Evolutionary conservation across 2,888 invertebrate species (phyloP), one percentile per base, ranked within the genome.

Genomic region (Helleia helle): DNA sequence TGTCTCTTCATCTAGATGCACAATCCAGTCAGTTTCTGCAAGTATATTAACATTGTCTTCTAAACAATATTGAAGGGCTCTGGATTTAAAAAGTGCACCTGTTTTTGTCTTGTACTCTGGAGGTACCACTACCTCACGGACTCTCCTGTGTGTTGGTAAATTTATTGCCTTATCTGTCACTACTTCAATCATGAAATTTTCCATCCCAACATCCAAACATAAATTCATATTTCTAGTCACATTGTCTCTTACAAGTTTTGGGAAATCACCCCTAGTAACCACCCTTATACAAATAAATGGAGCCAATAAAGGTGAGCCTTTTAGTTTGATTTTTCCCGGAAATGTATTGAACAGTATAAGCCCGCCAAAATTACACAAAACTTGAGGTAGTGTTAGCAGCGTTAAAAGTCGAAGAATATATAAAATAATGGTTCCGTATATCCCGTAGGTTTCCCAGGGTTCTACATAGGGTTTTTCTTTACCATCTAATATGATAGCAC

Each of bases 1-100:
- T 0, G 98, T 98, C 72, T 98, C 98, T 77, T 98, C 98, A 74
- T 98, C 98, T 46, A 98, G 85, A 81, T 98, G 98, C n/a, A 96
- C 95, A 60, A 98, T 92, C 97, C 97, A 98, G 68, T 97, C 97
- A 50, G 90, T 91, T 62, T 96, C 96, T 39, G 90, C 90, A 36
- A 97, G 71, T 55, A 88, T 86, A 72, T 96, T 97, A 1, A 97
- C 92, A 61, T 90, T 90, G 58, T 94, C 94, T 76, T 98, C 97
- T 40, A 97, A 86, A 62, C 97, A 97, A 72, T 97, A 98, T 69
- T 98, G 98, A 40, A 98, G 81, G 13, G 98, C 98, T 53, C 97
- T 88, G 0, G 97, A 94, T 73, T 98, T 98, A 69, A 96, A 98
- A 42, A 97, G 80, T 38, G 97, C 97, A 41, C 97, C 97, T 40